phyloP scores from a whole-genome alignment of 1,140 invertebrate species.

The Scylla paramamosain region DNA sequence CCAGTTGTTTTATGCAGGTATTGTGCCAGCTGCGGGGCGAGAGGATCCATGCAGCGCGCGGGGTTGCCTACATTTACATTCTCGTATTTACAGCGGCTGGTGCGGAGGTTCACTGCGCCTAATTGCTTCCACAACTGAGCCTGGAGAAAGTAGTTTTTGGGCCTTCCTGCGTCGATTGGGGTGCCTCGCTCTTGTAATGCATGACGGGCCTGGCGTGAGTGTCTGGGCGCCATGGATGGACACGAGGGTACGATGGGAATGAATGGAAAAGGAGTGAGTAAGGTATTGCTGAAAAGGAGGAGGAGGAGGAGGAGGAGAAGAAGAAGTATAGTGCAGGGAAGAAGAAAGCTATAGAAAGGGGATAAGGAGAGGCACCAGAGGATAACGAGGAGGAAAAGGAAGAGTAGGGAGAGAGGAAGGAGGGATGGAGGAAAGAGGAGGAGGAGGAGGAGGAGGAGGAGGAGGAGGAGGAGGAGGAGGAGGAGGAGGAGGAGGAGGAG shows the following conservation, averaged over 20 bases:
- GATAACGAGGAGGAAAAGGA: background rate
- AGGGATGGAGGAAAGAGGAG: too few relatives aligned
- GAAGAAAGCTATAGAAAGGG: conserved; percentile 8
- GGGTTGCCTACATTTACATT: background rate
- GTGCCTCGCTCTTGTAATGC: background rate
- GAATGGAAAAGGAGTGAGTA: background rate
- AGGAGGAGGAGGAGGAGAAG: conserved; percentile 23
- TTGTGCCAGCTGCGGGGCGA: conserved; percentile 28
- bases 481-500: background rate
- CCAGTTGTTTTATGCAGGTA: conserved; percentile 49
- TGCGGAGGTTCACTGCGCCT: background rate
- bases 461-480: background rate
- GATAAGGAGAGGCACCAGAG: background rate
- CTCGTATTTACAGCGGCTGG: background rate
- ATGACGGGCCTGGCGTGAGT: background rate
- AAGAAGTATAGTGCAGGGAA: background rate
- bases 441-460: background rate
- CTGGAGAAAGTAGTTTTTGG: background rate
- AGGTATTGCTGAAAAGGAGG: background rate
- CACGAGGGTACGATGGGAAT: background rate
- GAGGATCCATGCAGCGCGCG: conserved; percentile 15
- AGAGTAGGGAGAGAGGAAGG: background rate
- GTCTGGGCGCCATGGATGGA: background rate
- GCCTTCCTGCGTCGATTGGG: background rate
- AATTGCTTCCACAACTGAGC: background rate